These are phyloP conservation scores for Cavia porcellus DNA, from an alignment of 2,113 vertebrate species.

Conservation along the genomic window DNA sequence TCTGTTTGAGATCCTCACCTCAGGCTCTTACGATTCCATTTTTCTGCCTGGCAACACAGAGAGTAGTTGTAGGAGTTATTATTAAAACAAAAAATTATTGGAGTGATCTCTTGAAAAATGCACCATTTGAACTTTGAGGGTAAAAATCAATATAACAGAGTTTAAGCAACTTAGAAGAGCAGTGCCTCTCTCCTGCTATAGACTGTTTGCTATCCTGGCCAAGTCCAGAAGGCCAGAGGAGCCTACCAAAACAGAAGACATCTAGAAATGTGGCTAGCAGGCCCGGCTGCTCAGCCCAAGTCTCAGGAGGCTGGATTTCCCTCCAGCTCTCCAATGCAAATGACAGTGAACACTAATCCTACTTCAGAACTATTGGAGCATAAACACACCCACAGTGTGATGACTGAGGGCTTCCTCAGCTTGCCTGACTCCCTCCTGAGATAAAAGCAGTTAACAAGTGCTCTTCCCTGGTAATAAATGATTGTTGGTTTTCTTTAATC, in stretches of 20 bases:
- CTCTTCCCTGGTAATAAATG: slow-evolving; percentile 8
- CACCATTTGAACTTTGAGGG: background rate
- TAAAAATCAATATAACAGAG: background rate
- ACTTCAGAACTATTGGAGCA: background rate
- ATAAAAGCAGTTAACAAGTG: background rate
- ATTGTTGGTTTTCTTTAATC: slow-evolving; percentile 33
- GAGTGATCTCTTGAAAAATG: background rate
- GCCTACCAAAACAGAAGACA: background rate
- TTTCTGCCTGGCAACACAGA: background rate
- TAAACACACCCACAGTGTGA: background rate
- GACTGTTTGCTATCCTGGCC: background rate
- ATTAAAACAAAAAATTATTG: background rate
- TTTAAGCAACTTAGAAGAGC: background rate
- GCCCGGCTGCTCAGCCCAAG: background rate
- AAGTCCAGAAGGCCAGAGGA: background rate
- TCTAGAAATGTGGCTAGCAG: background rate
- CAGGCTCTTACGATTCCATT: background rate
- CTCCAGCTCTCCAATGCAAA: background rate
- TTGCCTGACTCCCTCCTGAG: background rate
- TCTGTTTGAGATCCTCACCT: background rate
- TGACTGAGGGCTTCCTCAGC: background rate
- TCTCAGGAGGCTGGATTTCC: background rate
- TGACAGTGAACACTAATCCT: background rate
- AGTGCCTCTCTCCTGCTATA: background rate
- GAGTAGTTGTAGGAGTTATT: background rate